Evolutionary conservation across 2,113 vertebrate species (phyloP).

Genomic region (Taurulus bubalis): DNA sequence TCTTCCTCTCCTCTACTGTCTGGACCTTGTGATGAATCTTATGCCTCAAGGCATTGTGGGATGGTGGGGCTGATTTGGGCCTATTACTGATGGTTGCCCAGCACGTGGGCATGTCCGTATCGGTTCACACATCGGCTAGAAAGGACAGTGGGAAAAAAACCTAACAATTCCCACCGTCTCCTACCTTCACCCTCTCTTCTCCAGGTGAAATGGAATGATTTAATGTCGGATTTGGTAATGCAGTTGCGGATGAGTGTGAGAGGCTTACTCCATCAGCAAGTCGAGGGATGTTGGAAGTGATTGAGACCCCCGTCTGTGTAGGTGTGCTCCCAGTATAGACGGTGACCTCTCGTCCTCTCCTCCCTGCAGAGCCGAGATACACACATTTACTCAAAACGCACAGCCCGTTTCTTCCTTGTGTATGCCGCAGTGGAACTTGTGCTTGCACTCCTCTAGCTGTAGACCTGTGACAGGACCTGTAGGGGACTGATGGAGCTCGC

Average conservation of each 20-base stretch:
- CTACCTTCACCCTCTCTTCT: constrained; percentile 63
- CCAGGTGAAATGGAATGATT: constrained; percentile 81
- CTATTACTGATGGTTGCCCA: constrained; percentile 59
- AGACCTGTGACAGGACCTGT: constrained; percentile 55
- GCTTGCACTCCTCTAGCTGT: constrained; percentile 49
- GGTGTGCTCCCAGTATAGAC: constrained; percentile 51
- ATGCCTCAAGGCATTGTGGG: constrained; percentile 61
- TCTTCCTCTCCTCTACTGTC: constrained; percentile 62
- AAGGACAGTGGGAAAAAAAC: neutral
- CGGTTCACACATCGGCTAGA: constrained; percentile 41
- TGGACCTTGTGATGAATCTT: constrained; percentile 68
- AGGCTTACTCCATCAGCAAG: constrained; percentile 58
- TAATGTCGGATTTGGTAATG: constrained; percentile 79
- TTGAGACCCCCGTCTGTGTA: constrained; percentile 68
- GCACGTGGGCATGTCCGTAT: constrained; percentile 55
- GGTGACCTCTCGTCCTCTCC: constrained; percentile 65
- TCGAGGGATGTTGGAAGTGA: constrained; percentile 63
- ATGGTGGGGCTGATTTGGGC: constrained; percentile 40
- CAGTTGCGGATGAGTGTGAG: constrained; percentile 68
- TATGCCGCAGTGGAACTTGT: constrained; percentile 38
- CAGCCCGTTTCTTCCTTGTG: constrained; percentile 49
- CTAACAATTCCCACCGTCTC: constrained; percentile 18
- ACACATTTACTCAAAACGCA: constrained; percentile 50
- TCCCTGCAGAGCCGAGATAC: constrained; percentile 53
- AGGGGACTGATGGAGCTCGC: constrained; percentile 56